phyloP scores from a whole-genome alignment of 2,888 invertebrate species.

The Pristionchus fissidentatus region DNA sequence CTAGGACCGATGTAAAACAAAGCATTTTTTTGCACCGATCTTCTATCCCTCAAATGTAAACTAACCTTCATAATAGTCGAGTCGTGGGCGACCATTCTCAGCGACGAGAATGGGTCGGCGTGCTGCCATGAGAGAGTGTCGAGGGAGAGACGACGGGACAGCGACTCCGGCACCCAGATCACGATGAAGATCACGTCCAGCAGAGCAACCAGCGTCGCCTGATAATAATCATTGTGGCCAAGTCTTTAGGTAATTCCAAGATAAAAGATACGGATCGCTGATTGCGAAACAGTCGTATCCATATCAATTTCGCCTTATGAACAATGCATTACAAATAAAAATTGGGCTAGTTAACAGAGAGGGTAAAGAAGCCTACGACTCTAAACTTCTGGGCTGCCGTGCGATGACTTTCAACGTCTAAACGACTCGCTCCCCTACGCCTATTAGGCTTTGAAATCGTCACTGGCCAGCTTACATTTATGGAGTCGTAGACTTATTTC shows the following conservation, averaged over 20 bases:
- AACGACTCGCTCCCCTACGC: no score
- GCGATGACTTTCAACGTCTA: no score
- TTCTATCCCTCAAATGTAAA: no score
- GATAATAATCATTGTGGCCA: constrained; percentile 59
- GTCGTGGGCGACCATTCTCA: constrained; percentile 61
- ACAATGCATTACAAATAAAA: not conserved
- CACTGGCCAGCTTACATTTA: no score
- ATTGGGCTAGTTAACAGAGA: not conserved
- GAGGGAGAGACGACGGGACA: constrained; percentile 76
- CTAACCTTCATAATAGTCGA: constrained; percentile 41
- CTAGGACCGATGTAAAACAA: no score
- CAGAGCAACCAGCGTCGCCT: constrained; percentile 93
- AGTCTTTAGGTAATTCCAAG: not conserved
- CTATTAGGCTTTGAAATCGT: no score
- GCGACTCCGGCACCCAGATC: constrained; percentile 96
- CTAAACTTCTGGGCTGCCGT: no score
- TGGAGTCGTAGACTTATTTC: no score
- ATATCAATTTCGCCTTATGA: not conserved
- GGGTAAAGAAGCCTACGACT: not conserved
- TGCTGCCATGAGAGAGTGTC: constrained; percentile 81
- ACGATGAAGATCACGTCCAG: constrained; percentile 97
- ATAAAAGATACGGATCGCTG: not conserved
- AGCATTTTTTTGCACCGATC: no score
- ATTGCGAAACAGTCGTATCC: no score
- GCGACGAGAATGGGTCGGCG: constrained; percentile 90